Percentiles rank a stretch among this genome's conserved stretches.
Evolutionary conservation across 2,113 vertebrate genomes (phyloP).

Genomic region (Aegotheles bennettii): DNA sequence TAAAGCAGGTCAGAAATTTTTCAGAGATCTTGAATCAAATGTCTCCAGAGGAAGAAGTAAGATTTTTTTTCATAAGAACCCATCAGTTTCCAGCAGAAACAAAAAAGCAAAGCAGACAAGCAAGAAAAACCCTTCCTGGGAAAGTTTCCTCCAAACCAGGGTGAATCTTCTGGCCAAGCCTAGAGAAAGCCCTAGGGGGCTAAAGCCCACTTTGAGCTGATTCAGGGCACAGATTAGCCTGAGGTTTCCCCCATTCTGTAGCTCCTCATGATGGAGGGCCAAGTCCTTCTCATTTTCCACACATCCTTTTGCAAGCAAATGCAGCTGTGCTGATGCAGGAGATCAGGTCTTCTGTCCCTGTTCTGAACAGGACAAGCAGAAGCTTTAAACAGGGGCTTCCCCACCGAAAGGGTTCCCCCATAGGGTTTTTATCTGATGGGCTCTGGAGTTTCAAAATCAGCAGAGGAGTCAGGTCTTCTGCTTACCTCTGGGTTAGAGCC

Average conservation of each 20-base stretch:
- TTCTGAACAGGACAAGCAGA: not conserved
- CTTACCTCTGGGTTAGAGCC: not conserved
- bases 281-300: not conserved
- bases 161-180: not conserved
- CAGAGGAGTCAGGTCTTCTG: not conserved
- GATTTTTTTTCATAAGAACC: not conserved
- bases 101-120: not conserved
- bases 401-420: not conserved
- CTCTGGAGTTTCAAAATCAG: not conserved
- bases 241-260: not conserved
- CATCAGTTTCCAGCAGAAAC: not conserved
- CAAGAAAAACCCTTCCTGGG: not conserved
- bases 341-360: not conserved
- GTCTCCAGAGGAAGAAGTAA: not conserved
- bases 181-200: not conserved
- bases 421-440: not conserved
- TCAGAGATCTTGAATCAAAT: not conserved
- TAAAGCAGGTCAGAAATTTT: not conserved
- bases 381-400: not conserved
- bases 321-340: not conserved
- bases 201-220: not conserved
- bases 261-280: accelerated
- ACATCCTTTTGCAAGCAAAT: not conserved
- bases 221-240: not conserved
- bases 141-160: not conserved